These are phyloP conservation scores for Drosophila maculinotata DNA, from an alignment of 2,888 invertebrate species.

Conservation along the genomic window DNA sequence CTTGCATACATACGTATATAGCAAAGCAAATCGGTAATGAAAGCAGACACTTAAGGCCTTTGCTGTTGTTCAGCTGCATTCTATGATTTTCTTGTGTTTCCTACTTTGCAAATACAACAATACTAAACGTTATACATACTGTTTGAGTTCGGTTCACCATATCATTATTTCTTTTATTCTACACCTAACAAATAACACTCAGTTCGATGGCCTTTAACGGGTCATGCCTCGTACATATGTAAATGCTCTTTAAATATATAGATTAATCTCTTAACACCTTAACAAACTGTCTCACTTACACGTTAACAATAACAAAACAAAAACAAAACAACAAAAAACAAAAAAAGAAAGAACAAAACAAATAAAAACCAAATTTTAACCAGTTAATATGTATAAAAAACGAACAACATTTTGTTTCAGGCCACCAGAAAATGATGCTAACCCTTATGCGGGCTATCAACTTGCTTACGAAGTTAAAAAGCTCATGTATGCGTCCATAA, in stretches of 20 bases:
- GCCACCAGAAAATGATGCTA: constrained; percentile 94
- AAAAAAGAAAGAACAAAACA: constrained; percentile 21
- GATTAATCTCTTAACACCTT: constrained; percentile 49
- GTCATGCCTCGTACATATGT: constrained; percentile 63
- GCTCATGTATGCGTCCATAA: constrained; percentile 95
- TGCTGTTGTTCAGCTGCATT: constrained; percentile 63
- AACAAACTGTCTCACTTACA: constrained; percentile 58
- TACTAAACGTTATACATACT: constrained; percentile 24
- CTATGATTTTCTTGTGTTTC: constrained; percentile 53
- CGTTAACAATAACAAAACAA: constrained; percentile 35
- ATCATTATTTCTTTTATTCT: constrained; percentile 25
- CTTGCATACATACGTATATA: constrained; percentile 25
- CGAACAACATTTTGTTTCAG: constrained; percentile 88
- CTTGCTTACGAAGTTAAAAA: constrained; percentile 99
- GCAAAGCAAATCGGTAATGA: constrained; percentile 54
- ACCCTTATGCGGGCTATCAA: constrained; percentile 98
- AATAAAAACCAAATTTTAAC: constrained; percentile 50
- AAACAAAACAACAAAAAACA: constrained; percentile 22
- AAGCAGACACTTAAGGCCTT: constrained; percentile 63
- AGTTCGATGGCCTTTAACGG: constrained; percentile 30
- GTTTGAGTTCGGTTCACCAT: constrained; percentile 47
- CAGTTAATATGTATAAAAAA: constrained; percentile 76
- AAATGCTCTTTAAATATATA: constrained; percentile 63
- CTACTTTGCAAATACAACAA: constrained; percentile 38
- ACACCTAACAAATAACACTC: constrained; percentile 38